Conservation (phyloP, 2,888 invertebrate genomes). For the Spodoptera exigua region DNA sequence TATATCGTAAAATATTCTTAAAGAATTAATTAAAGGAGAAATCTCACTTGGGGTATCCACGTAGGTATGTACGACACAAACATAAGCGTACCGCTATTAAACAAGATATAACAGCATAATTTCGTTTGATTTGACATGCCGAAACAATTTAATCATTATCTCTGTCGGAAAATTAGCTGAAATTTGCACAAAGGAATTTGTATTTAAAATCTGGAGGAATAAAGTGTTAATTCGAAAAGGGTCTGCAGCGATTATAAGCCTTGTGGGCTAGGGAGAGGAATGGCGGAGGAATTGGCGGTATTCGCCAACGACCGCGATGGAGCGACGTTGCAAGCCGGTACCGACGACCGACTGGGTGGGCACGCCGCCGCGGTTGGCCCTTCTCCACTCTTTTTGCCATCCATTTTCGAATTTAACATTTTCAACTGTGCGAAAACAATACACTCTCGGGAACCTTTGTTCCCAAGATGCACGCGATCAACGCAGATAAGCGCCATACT, state of each 20-base stretch:
- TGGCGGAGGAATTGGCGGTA: slow-evolving; percentile 87
- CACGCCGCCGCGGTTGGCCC: slow-evolving; percentile 78
- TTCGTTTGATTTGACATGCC: slow-evolving; percentile 89
- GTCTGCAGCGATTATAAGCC: slow-evolving; percentile 68
- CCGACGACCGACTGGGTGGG: slow-evolving; percentile 84
- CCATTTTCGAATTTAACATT: slow-evolving; percentile 78
- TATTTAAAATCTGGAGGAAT: slow-evolving; percentile 53
- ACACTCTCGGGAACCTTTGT: slow-evolving; percentile 62
- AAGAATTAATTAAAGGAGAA: slow-evolving; percentile 75
- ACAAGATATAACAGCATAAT: slow-evolving; percentile 89
- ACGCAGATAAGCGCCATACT: slow-evolving; percentile 60
- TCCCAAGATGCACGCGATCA: slow-evolving; percentile 65
- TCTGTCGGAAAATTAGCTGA: slow-evolving; percentile 79
- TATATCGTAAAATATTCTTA: slow-evolving; percentile 58
- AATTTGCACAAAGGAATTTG: slow-evolving; percentile 50
- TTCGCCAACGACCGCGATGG: slow-evolving; percentile 83
- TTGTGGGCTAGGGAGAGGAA: slow-evolving; percentile 72
- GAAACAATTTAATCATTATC: slow-evolving; percentile 89
- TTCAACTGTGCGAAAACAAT: slow-evolving; percentile 72
- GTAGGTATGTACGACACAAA: slow-evolving; percentile 78
- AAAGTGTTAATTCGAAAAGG: slow-evolving; percentile 65
- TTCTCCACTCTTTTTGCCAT: slow-evolving; percentile 77
- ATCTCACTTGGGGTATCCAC: slow-evolving; percentile 78
- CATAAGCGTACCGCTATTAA: slow-evolving; percentile 83
- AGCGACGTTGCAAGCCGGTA: slow-evolving; percentile 77